Conservation (phyloP, 1,140 invertebrate genomes). For the Archegozetes longisetosus region DNA sequence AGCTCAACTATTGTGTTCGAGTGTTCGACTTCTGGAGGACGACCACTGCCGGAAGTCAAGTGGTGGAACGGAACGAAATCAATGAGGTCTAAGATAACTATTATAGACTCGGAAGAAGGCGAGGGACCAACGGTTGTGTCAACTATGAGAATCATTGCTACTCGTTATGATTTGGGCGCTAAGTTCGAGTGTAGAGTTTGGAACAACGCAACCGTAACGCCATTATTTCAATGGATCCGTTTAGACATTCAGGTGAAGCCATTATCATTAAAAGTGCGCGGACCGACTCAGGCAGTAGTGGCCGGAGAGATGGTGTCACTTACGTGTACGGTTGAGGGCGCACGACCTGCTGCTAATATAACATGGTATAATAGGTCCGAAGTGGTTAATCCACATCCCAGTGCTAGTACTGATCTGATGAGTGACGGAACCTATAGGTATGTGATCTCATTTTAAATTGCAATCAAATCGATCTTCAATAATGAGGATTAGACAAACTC, state of each 20-base stretch:
- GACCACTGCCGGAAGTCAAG: conserved; percentile 21
- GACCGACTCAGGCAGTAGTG: conserved; percentile 21
- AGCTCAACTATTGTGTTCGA: conserved; percentile 22
- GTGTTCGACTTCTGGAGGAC: conserved; percentile 21
- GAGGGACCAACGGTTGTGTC: conserved; percentile 14
- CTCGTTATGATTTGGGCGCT: conserved; percentile 56
- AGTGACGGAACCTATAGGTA: conserved; percentile 22
- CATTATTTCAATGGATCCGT: conserved; percentile 44
- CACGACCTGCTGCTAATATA: conserved; percentile 24
- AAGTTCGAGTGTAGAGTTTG: conserved; percentile 47
- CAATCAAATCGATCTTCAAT: background rate
- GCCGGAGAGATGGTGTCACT: conserved; percentile 24
- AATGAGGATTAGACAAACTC: background rate
- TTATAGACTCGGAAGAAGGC: background rate
- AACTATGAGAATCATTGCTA: conserved; percentile 21
- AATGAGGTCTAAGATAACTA: conserved; percentile 16
- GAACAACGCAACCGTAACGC: conserved; percentile 29
- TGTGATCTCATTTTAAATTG: background rate
- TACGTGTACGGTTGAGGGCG: conserved; percentile 22
- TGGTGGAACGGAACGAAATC: conserved; percentile 21
- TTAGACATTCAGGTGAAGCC: conserved; percentile 48
- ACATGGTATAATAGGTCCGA: conserved; percentile 25
- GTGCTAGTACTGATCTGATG: conserved; percentile 20
- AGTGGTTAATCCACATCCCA: conserved; percentile 19
- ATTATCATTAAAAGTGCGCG: conserved; percentile 17